Conservation (phyloP, 2,113 vertebrate species). For the Semnopithecus entellus region DNA sequence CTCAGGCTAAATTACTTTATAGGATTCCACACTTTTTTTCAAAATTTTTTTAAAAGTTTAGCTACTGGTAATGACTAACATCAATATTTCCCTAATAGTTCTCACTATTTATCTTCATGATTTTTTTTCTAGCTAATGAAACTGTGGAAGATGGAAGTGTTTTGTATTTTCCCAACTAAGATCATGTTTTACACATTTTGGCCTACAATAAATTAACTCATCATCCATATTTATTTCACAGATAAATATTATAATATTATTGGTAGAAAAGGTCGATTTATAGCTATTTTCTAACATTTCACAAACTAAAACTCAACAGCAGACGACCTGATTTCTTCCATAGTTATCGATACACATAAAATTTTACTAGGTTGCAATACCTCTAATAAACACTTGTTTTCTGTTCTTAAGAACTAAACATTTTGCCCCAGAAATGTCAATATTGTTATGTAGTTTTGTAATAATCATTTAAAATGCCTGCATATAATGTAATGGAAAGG, state of each 20-base stretch:
- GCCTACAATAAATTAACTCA: neutral
- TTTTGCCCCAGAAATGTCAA: neutral
- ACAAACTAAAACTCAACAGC: neutral
- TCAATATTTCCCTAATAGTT: constrained; percentile 32
- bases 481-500: neutral
- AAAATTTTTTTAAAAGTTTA: neutral
- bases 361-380: neutral
- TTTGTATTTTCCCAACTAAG: neutral
- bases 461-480: neutral
- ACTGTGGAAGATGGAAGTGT: neutral
- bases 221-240: neutral
- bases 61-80: neutral
- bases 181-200: constrained; percentile 28
- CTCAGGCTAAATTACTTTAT: neutral
- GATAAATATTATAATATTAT: neutral
- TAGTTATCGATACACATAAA: neutral
- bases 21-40: neutral
- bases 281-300: constrained; percentile 7
- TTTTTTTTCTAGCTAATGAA: neutral
- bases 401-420: neutral
- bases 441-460: neutral
- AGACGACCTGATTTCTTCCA: neutral
- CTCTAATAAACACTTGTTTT: neutral
- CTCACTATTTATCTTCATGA: neutral
- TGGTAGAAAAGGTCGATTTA: neutral